These are phyloP conservation scores for Zaprionus lachaisei DNA, from an alignment of 1,140 invertebrate species.

Conservation along the genomic window DNA sequence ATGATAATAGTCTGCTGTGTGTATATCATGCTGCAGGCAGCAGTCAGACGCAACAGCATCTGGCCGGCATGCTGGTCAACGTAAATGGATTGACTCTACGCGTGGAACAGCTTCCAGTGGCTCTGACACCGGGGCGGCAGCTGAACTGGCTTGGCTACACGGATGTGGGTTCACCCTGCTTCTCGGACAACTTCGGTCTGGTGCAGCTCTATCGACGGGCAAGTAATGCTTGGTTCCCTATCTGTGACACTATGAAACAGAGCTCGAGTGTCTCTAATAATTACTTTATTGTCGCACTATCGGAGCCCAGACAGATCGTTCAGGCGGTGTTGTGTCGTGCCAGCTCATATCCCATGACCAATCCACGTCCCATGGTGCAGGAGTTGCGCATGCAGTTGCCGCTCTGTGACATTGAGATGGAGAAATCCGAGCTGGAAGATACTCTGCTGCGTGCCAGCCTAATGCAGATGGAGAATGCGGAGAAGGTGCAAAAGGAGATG, in stretches of 20 bases:
- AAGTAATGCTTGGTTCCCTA: constrained; percentile 91
- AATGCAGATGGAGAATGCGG: constrained; percentile 87
- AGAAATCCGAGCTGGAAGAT: constrained; percentile 93
- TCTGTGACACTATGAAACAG: constrained; percentile 89
- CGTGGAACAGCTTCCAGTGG: constrained; percentile 84
- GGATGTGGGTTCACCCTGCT: constrained; percentile 90
- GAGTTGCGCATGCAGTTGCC: constrained; percentile 91
- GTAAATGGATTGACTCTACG: constrained; percentile 65
- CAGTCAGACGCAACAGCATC: constrained; percentile 85
- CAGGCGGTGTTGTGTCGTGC: constrained; percentile 95
- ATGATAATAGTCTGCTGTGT: constrained; percentile 89
- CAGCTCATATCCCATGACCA: constrained; percentile 92
- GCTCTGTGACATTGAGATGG: constrained; percentile 91
- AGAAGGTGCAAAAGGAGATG: constrained; percentile 89
- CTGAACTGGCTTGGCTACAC: constrained; percentile 93
- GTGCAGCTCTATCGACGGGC: constrained; percentile 88
- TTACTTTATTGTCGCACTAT: constrained; percentile 92
- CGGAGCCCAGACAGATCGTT: constrained; percentile 90
- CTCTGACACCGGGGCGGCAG: constrained; percentile 89
- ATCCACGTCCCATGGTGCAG: constrained; percentile 92
- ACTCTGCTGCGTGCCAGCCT: constrained; percentile 88
- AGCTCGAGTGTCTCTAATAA: constrained; percentile 90
- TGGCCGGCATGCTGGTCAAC: constrained; percentile 86
- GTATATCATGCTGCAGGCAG: constrained; percentile 89
- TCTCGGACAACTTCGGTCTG: constrained; percentile 89